A percentile compares a stretch with the other conserved stretches of the same genome.
phyloP scores from a whole-genome alignment of 2,797 vertebrate species.

The Gobionotothen gibberifrons region DNA sequence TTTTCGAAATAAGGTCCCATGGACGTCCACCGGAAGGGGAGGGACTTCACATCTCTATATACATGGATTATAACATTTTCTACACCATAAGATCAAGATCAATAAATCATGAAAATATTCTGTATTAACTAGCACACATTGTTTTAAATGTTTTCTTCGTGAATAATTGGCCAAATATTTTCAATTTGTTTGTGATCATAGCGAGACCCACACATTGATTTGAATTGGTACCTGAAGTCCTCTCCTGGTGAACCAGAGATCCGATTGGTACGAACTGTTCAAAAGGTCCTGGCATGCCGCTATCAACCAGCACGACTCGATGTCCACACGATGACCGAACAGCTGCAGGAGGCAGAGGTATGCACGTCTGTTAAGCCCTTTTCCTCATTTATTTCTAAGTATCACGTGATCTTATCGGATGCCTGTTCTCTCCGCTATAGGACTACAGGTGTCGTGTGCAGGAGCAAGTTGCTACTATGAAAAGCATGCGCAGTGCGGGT shows the following conservation, averaged over 20 bases:
- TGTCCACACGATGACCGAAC: constrained; percentile 83
- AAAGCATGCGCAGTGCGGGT: constrained; percentile 10
- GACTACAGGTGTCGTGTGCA: constrained; percentile 77
- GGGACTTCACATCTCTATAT: too few species aligned
- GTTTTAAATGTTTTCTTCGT: background rate
- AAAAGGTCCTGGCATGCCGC: constrained; percentile 86
- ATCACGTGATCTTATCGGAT: background rate
- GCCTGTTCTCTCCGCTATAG: constrained; percentile 65
- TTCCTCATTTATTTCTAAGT: background rate
- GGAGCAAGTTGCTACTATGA: constrained; percentile 78
- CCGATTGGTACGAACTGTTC: constrained; percentile 78
- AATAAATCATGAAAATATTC: background rate
- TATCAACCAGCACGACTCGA: constrained; percentile 87
- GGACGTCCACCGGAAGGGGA: too few species aligned
- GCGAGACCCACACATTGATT: constrained; percentile 59
- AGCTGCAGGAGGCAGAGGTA: constrained; percentile 91
- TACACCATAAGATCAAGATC: too few species aligned
- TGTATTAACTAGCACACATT: background rate
- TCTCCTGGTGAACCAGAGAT: constrained; percentile 76
- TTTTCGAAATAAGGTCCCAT: too few species aligned
- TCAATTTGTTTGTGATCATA: constrained; percentile 37
- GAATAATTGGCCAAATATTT: background rate
- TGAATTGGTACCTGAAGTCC: constrained; percentile 68
- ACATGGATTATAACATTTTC: too few species aligned
- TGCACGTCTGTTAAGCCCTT: background rate